Conservation (phyloP, 1,140 invertebrate genomes). For the Nixonia krombeini region DNA sequence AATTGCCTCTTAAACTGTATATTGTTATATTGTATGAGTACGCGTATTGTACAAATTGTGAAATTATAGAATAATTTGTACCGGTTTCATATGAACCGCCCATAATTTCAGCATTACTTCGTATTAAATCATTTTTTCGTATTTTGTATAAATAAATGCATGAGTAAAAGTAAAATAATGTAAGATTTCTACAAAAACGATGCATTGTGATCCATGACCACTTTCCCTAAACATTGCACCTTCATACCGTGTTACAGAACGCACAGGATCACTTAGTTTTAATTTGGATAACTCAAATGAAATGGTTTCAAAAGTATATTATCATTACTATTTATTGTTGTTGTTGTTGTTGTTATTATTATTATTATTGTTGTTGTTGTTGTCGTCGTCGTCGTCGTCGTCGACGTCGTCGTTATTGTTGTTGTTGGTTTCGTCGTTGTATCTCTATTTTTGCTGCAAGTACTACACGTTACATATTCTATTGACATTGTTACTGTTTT, state of each 20-base stretch:
- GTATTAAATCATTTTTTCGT: too few species aligned
- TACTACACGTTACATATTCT: constrained; percentile 49
- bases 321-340: constrained; percentile 44
- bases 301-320: too few species aligned
- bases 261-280: constrained; percentile 7
- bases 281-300: neutral
- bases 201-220: neutral
- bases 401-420: constrained; percentile 53
- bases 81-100: too few species aligned
- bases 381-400: constrained; percentile 50
- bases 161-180: neutral
- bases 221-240: neutral
- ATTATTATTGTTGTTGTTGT: too few species aligned
- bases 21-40: too few species aligned
- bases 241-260: constrained; percentile 5
- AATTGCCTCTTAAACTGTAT: too few species aligned
- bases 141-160: too few species aligned
- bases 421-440: constrained; percentile 56
- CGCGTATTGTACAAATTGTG: too few species aligned
- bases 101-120: too few species aligned
- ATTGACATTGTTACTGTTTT: constrained; percentile 44
- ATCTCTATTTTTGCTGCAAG: constrained; percentile 55
- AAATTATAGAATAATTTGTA: too few species aligned
- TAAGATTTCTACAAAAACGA: neutral
- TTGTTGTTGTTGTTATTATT: constrained; percentile 48